These are phyloP conservation scores for Takifugu flavidus DNA, from an alignment of 2,113 vertebrate genomes.

Conservation along the genomic window DNA sequence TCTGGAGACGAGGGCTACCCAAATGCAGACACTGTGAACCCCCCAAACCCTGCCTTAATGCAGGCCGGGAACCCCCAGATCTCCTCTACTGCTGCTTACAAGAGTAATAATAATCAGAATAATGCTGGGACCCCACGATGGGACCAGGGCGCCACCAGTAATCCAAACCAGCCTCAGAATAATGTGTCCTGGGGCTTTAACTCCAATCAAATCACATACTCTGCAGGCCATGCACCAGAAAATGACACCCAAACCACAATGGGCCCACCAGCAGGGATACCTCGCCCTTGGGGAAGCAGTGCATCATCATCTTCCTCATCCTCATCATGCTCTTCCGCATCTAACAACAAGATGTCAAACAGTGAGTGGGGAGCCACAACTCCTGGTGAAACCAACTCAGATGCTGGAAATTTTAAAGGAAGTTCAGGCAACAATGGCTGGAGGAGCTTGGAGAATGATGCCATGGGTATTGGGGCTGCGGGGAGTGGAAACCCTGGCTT, in stretches of 20 bases:
- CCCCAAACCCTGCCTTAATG: constrained; percentile 81
- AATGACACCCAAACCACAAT: constrained; percentile 71
- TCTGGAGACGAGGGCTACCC: constrained; percentile 88
- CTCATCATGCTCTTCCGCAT: constrained; percentile 73
- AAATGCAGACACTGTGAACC: constrained; percentile 97
- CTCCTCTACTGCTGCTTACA: constrained; percentile 80
- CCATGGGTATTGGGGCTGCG: constrained; percentile 67
- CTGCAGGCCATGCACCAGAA: constrained; percentile 52
- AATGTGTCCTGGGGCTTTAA: constrained; percentile 77
- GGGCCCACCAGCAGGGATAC: constrained; percentile 73
- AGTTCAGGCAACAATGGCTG: constrained; percentile 84
- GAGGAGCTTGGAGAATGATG: constrained; percentile 92
- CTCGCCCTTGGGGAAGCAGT: constrained; percentile 84
- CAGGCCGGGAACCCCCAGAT: constrained; percentile 82
- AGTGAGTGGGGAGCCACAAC: constrained; percentile 87
- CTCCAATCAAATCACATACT: constrained; percentile 43
- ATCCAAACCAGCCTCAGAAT: constrained; percentile 71
- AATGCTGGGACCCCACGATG: constrained; percentile 81
- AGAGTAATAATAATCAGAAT: constrained; percentile 81
- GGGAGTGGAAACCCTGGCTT: constrained; percentile 39
- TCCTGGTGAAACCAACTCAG: constrained; percentile 75
- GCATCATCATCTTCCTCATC: constrained; percentile 74
- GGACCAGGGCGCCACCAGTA: constrained; percentile 80
- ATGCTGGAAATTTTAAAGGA: constrained; percentile 79
- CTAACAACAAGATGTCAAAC: constrained; percentile 76